Base-by-base conservation (phyloP, 2,888 invertebrate species). In the Amphipoea oculea region DNA sequence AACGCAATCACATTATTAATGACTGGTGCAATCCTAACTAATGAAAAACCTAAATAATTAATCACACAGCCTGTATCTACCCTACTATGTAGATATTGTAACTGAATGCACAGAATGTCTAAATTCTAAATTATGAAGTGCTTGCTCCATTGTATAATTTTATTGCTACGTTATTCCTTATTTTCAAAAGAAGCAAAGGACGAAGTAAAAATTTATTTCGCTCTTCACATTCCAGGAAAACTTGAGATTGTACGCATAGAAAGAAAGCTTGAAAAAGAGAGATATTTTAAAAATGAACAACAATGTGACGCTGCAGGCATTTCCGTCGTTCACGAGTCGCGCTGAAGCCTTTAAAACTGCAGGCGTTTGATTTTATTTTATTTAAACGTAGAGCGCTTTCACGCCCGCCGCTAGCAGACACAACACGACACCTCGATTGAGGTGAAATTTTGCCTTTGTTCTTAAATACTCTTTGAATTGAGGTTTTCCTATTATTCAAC, bases 301-400 rank as follows among this genome's bases (percentile, higher is more conserved):
- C 80, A 88, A 81, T 81, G 85, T 78, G 80, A 78, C 71, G 85
- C 86, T 85, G 77, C 85, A 87, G 88, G 86, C 86, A 85, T 88
- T 87, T 89, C 86, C 81, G 75, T 68, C 71, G 74, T 82, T 84
- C 78, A 77, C 84, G 78, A 81, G 79, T 81, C 82, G 83, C 82
- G 63, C 67, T 66, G 75, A 81, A 87, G 85, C 74, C 74, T 87
- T 87, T 88, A 88, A 88, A 90, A 90, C 76, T 84, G 86, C 85
- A 87, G 85, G 79, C 83, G 89, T 89, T 89, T 86, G 86, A 87
- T 90, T 90, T 90, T 90, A 90, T 91, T 92, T 90, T 88, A 90
- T 89, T 89, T 86, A 90, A 88, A 82, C 86, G 85, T 77, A 66
- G 86, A 87, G 79, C 81, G 79, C 79, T 88, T 88, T 88, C 84